Evolutionary conservation across 2,797 vertebrate species (phyloP), one percentile per base, ranked within the genome.

Genomic region (Crax fasciolata): DNA sequence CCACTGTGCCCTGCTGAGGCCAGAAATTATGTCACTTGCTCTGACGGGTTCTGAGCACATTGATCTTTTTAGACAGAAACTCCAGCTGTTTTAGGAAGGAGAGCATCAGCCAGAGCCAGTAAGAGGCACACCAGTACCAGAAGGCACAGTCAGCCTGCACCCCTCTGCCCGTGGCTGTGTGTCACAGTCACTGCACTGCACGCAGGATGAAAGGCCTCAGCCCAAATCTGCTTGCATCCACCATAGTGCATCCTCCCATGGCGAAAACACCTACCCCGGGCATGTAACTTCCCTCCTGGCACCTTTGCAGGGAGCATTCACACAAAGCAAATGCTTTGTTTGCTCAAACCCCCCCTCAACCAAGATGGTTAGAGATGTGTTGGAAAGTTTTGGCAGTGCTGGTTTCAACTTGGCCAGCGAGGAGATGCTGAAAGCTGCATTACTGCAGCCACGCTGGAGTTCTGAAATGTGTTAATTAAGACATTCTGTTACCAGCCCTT

Each of bases 401-500:
- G 86, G 65, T 94, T 87, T 94, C 89, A 87, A 66, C 79, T 91
- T 94, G 92, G 93, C 92, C 51, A 4, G 66, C 2, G 1, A 88
- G 48, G 83, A 87, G 92, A 91, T 78, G 84, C 78, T 86, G 76
- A 93, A 93, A 91, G 82, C 84, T 87, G 59, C 70, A 21, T 3
- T 17, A 65, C 65, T 78, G 54, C 89, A 89, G 87, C 92, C 90
- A 87, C 76, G 6, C 35, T 55, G 72, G 86, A 94, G 87, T 41
- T 96, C 65, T 93, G 89, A 94, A 92, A 94, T 35, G 87, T 96
- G 94, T 92, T 96, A 91, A 87, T 93, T 65, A 84, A 96, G 92
- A 92, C 90, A 89, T 93, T 96, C 87, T 94, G 92, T 87, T 93
- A 84, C 68, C 78, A 96, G 25, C 65, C 75, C 78, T 81, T 92